These are phyloP conservation scores for Psammodynastes pulverulentus DNA, from an alignment of 2,113 vertebrate species.

Conservation along the genomic window DNA sequence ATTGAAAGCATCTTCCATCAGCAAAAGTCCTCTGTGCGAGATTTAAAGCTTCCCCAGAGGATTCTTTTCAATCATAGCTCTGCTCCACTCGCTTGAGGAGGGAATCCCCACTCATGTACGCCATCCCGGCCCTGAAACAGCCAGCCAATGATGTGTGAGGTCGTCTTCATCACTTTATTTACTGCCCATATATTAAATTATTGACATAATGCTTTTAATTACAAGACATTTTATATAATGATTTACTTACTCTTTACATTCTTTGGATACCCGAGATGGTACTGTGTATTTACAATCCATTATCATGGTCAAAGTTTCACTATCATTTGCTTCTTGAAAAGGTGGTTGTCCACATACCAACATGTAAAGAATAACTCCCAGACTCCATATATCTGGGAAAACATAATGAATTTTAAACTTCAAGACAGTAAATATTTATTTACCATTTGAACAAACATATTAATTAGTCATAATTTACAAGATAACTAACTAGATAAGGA, in stretches of 20 bases:
- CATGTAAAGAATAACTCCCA: conserved; percentile 98
- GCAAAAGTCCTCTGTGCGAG: too few relatives aligned
- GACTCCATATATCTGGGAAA: conserved; percentile 92
- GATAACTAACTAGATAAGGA: too few relatives aligned
- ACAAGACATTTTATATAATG: neutral
- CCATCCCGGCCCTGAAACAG: too few relatives aligned
- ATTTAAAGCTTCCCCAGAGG: too few relatives aligned
- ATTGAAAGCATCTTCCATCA: too few relatives aligned
- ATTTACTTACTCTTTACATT: conserved; percentile 92
- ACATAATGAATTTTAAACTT: neutral
- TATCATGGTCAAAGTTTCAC: conserved; percentile 98
- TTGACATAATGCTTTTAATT: neutral
- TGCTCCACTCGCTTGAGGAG: too few relatives aligned
- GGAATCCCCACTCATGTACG: too few relatives aligned
- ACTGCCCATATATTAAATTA: neutral
- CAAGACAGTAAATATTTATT: neutral
- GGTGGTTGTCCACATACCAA: conserved; percentile 95
- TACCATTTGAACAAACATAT: neutral
- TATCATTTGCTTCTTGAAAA: conserved; percentile 98
- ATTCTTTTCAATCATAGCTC: too few relatives aligned
- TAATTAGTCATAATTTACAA: too few relatives aligned
- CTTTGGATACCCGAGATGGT: conserved; percentile 85
- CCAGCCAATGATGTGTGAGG: too few relatives aligned
- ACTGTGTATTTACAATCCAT: conserved; percentile 99
- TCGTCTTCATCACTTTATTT: too few relatives aligned